Evolutionary conservation across 2,888 invertebrate species (phyloP).

Genomic region (Marasmarcha lunaedactyla): DNA sequence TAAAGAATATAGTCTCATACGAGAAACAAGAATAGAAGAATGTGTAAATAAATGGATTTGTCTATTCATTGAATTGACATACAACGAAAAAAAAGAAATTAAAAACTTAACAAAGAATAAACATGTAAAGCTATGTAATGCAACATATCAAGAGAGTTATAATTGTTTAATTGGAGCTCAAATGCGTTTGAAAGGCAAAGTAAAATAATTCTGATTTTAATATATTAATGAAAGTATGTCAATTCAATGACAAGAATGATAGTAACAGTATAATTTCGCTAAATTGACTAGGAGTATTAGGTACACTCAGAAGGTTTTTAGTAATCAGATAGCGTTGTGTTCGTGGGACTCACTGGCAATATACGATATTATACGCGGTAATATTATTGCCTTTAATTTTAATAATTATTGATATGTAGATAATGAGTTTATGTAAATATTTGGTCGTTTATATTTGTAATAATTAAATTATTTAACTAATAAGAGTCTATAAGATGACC

Average conservation of each 20-base stretch:
- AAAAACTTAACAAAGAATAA: not conserved
- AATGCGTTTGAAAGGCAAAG: too few species aligned
- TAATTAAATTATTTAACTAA: constrained; percentile 15
- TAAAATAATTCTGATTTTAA: too few species aligned
- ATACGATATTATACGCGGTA: constrained; percentile 20
- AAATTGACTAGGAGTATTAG: too few species aligned
- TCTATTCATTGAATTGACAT: constrained; percentile 9
- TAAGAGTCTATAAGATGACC: constrained; percentile 9
- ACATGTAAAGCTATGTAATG: too few species aligned
- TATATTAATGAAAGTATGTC: too few species aligned
- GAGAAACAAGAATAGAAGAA: constrained; percentile 7
- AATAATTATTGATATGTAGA: constrained; percentile 54
- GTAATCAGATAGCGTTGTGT: too few species aligned
- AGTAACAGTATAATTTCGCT: too few species aligned
- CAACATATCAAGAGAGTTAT: too few species aligned
- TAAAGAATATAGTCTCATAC: constrained; percentile 14
- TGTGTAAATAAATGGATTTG: constrained; percentile 4
- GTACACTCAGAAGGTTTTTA: too few species aligned
- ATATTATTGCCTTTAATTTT: constrained; percentile 49
- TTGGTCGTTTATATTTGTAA: constrained; percentile 25
- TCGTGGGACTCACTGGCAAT: too few species aligned
- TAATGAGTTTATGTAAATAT: constrained; percentile 33
- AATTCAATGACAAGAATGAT: too few species aligned
- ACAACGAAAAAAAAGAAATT: constrained; percentile 5
- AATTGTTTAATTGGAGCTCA: too few species aligned